Evolutionary conservation across 2,113 vertebrate genomes (phyloP).

Genomic region (Ammospiza caudacuta): DNA sequence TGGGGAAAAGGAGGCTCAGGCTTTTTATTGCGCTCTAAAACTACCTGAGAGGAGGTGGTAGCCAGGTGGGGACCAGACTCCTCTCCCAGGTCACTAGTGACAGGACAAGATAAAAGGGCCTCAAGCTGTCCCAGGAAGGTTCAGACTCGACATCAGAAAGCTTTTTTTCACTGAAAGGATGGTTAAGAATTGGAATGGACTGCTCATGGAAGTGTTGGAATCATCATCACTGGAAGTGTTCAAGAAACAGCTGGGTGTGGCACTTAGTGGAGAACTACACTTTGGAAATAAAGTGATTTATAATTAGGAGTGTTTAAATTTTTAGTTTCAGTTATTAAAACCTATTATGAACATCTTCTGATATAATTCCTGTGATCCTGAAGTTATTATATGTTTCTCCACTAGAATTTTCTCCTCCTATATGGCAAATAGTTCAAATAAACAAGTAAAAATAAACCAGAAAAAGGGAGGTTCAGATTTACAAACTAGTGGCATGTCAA

Average conservation of each 20-base stretch:
- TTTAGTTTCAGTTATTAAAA: not conserved
- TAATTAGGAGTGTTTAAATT: not conserved
- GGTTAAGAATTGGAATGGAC: not conserved
- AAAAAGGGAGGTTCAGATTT: not conserved
- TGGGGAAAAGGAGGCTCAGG: not conserved
- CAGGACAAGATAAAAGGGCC: not conserved
- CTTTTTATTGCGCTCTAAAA: not conserved
- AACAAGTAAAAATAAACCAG: not conserved
- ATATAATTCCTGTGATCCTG: not conserved
- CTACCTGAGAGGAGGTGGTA: not conserved
- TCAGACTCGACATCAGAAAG: not conserved
- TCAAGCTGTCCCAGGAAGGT: not conserved
- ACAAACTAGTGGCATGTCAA: not conserved
- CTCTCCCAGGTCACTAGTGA: not conserved
- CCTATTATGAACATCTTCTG: not conserved
- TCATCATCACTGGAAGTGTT: not conserved
- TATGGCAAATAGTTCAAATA: not conserved
- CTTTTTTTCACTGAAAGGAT: not conserved
- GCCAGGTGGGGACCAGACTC: not conserved
- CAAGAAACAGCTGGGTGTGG: not conserved
- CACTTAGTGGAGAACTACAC: not conserved
- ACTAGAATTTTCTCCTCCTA: not conserved
- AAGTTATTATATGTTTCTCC: not conserved
- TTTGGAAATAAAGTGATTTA: not conserved
- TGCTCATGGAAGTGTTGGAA: not conserved